Evolutionary conservation across 30 jellyfish, hydroid and myxozoan species (phyloP).

Genomic region (Aurelia aurita): DNA sequence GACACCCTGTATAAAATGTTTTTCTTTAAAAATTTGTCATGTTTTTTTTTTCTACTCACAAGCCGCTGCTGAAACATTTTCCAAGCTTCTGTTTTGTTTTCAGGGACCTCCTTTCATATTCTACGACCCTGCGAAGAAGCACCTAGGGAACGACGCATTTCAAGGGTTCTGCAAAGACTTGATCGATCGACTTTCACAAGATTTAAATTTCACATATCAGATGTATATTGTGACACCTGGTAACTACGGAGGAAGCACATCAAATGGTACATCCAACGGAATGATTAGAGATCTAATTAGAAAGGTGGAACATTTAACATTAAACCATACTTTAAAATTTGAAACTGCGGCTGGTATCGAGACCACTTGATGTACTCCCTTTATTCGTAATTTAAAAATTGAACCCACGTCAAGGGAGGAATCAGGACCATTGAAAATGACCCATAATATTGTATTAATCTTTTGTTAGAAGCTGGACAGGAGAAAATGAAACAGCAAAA

Average conservation of each 20-base stretch:
- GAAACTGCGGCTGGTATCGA: no score
- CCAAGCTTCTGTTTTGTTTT: not conserved
- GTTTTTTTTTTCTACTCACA: no score
- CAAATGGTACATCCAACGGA: slow-evolving; percentile 86
- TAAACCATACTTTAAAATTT: not conserved
- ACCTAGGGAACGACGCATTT: slow-evolving; percentile 66
- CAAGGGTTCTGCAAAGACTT: slow-evolving; percentile 82
- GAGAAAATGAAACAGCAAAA: no score
- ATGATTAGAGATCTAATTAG: slow-evolving; percentile 84
- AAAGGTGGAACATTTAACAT: slow-evolving; percentile 42
- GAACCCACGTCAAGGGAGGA: no score
- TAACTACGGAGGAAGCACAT: slow-evolving; percentile 58
- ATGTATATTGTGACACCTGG: slow-evolving; percentile 76
- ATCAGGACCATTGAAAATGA: no score
- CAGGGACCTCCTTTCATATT: slow-evolving; percentile 80
- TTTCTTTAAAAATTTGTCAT: no score
- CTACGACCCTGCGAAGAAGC: slow-evolving; percentile 51
- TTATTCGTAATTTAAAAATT: no score
- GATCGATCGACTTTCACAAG: slow-evolving; percentile 55
- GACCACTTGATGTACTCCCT: no score
- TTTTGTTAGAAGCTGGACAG: no score
- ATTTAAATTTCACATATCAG: slow-evolving; percentile 71
- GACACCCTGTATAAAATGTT: no score
- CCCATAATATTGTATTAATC: no score
- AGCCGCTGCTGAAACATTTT: no score